Evolutionary conservation across 2,888 invertebrate genomes (phyloP), one percentile per base, ranked within the genome.

Genomic region (Mycogona germanica): DNA sequence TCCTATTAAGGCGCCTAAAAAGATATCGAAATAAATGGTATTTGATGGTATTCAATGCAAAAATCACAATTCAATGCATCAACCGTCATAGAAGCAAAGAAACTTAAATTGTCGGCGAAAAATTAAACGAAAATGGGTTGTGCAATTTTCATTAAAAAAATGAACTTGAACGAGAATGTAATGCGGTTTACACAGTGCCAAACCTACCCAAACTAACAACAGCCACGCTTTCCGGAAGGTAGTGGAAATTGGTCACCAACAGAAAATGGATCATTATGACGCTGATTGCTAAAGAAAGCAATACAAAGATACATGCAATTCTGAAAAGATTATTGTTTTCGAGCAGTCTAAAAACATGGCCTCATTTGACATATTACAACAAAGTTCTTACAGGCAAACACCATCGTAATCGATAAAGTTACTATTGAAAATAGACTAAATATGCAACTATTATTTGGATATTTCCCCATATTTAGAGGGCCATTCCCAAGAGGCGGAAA

Each of bases 211-310:
- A 75, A 65, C 96, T 86, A 21, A 98, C 93, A 59, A 97, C 89
- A 4, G 95, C 96, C 53, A 98, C 86, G 70, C 93, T 95, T 71
- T 98, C 98, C 0, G 98, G 98, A 32, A 98, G 76, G 70, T 93
- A 98, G 62, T 93, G 89, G 66, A 97, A 89, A 62, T 93, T 88
- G 12, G 92, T 93, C 69, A 91, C 87, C 26, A 98, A 76, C 82
- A 98, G 84, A 3, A 89, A 76, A 69, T 98, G 97, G 60, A 97
- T 95, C 26, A 96, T 73, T 47, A 98, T 72, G 61, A 97, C 96
- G 51, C 95, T 93, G 55, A 97, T 72, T 48, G 93, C 95, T 74
- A 65, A n/a, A 25, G 46, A 46, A 48, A 21, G 21, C 55, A 38
- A 37, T 5, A 53, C 37, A 52, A 41, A 49, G 40, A 46, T 35